These are phyloP conservation scores for Progne subis DNA, from an alignment of 2,113 vertebrate species.

Conservation along the genomic window DNA sequence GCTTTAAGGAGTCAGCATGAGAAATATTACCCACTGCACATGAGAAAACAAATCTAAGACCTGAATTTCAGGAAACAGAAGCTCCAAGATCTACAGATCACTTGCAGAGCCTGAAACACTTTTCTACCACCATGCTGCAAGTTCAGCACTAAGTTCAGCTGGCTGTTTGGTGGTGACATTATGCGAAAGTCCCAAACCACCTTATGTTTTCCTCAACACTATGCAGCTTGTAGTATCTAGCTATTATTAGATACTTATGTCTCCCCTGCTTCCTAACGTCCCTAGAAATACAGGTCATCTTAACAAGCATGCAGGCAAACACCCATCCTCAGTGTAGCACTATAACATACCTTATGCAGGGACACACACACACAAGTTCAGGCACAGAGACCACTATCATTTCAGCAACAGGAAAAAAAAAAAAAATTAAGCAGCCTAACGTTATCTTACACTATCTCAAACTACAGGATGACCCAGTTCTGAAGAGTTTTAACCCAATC, in stretches of 20 bases:
- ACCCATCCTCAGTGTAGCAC: fast-evolving
- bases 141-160: background rate
- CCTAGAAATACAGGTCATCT: background rate
- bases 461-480: background rate
- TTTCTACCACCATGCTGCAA: fast-evolving
- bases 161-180: background rate
- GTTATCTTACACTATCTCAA: background rate
- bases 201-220: background rate
- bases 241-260: background rate
- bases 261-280: background rate
- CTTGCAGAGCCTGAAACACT: background rate
- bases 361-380: fast-evolving
- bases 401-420: background rate
- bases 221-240: background rate
- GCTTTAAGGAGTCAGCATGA: background rate
- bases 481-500: background rate
- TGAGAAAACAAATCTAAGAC: background rate
- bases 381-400: background rate
- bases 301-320: background rate
- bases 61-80: background rate
- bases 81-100: background rate
- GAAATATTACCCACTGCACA: background rate
- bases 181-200: background rate
- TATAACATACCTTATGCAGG: background rate
- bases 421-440: background rate